Evolutionary conservation across 2,797 vertebrate genomes (phyloP).

Genomic region (Zenarchopterus dispar): DNA sequence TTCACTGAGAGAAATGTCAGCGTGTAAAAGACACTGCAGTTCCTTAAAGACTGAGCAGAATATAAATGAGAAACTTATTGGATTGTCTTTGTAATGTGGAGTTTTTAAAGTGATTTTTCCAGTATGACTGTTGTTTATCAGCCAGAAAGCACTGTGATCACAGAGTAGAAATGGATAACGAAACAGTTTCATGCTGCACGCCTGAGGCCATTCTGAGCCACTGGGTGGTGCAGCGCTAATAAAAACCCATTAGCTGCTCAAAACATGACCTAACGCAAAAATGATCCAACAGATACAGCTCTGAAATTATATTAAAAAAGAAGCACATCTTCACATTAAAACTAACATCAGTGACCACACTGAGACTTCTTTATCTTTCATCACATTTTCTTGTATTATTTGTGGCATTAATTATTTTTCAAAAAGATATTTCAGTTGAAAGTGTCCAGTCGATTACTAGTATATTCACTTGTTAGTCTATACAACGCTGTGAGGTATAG

Average conservation of each 20-base stretch:
- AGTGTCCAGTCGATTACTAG: not conserved
- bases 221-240: conserved; percentile 56
- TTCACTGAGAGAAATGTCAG: conserved; percentile 57
- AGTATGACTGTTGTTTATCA: conserved; percentile 36
- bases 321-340: conserved; percentile 29
- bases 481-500: too few species aligned
- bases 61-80: conserved; percentile 37
- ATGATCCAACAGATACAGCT: conserved; percentile 14
- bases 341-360: conserved; percentile 21
- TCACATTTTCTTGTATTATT: conserved; percentile 14
- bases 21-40: conserved; percentile 27
- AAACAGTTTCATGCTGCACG: conserved; percentile 35
- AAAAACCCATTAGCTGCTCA: conserved; percentile 45
- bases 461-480: not conserved
- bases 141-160: conserved; percentile 33
- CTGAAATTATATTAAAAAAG: conserved; percentile 26
- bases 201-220: conserved; percentile 48
- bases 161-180: conserved; percentile 37
- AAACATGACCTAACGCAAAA: conserved; percentile 27
- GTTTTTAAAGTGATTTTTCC: conserved; percentile 16
- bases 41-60: conserved; percentile 33
- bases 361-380: conserved; percentile 9
- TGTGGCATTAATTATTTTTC: not conserved
- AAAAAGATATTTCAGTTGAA: not conserved
- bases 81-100: conserved; percentile 29